Evolutionary conservation across 2,888 invertebrate genomes (phyloP).

Genomic region (Nephrotoma appendiculata): DNA sequence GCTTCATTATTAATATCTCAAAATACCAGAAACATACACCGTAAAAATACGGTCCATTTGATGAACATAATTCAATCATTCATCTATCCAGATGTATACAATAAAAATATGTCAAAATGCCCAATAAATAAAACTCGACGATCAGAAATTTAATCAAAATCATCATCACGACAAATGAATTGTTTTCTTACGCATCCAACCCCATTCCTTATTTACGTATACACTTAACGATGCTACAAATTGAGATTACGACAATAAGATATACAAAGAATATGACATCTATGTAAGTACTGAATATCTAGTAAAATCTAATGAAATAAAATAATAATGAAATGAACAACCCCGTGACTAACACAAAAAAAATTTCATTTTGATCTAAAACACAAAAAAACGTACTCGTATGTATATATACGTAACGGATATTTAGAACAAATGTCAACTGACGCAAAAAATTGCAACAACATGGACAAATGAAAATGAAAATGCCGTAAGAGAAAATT

Average conservation of each 20-base stretch:
- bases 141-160: background rate
- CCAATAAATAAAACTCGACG: background rate
- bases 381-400: background rate
- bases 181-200: background rate
- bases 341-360: background rate
- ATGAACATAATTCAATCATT: background rate
- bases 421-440: background rate
- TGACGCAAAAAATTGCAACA: background rate
- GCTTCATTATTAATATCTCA: background rate
- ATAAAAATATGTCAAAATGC: background rate
- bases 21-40: background rate
- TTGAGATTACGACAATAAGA: background rate
- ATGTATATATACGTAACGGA: background rate
- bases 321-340: background rate
- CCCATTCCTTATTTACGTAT: background rate
- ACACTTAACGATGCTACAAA: background rate
- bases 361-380: background rate
- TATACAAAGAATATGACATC: background rate
- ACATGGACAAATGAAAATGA: background rate
- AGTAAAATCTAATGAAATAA: background rate
- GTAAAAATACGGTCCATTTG: background rate
- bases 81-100: background rate
- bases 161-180: background rate
- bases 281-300: background rate
- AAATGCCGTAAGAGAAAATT: background rate